These are phyloP conservation scores for Leuciscus idus DNA, from an alignment of 2,113 vertebrate genomes.

Conservation along the genomic window DNA sequence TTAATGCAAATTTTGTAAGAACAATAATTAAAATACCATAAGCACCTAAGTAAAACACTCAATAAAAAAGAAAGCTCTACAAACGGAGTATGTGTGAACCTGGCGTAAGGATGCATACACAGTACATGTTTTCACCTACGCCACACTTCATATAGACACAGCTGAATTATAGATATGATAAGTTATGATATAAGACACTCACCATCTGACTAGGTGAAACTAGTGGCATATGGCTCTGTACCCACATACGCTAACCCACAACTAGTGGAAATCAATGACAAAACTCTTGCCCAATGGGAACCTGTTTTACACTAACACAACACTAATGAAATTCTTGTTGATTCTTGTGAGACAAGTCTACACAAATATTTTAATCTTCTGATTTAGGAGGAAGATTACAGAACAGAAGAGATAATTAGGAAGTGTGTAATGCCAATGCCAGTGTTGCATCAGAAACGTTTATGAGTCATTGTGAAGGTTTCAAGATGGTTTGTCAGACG, in stretches of 20 bases:
- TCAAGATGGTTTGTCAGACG: neutral
- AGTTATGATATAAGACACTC: neutral
- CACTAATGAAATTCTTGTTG: neutral
- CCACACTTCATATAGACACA: neutral
- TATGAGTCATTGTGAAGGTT: conserved; percentile 30
- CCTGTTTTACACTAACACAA: neutral
- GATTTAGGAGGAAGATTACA: neutral
- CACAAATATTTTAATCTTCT: neutral
- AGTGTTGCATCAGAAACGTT: neutral
- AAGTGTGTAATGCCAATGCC: neutral
- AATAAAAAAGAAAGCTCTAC: too few species aligned
- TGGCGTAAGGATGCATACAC: too few species aligned
- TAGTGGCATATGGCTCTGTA: neutral
- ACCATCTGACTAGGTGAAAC: conserved; percentile 6
- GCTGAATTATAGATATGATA: too few species aligned
- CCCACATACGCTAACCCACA: neutral
- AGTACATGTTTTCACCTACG: too few species aligned
- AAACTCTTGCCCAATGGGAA: neutral
- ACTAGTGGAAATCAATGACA: neutral
- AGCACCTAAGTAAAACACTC: too few species aligned
- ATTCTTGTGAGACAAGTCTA: neutral
- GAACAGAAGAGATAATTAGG: neutral
- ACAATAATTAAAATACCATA: too few species aligned
- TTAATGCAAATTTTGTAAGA: too few species aligned
- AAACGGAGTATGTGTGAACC: too few species aligned